Percentiles rank a stretch among this genome's conserved stretches.
Evolutionary conservation across 2,888 invertebrate species (phyloP).

Genomic region (Drepana falcataria): DNA sequence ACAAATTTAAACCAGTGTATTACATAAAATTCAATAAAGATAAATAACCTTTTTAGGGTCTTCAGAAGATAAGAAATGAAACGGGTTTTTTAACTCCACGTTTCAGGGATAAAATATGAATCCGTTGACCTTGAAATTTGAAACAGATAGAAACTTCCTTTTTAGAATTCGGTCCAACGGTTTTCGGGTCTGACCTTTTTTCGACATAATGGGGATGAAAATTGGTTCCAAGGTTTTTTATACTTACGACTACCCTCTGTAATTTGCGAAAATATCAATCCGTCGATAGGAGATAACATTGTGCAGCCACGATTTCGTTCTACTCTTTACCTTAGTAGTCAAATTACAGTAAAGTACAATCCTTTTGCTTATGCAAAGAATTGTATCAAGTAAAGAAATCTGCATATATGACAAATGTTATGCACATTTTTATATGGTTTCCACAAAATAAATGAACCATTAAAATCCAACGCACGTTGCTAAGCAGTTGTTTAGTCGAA

Average conservation of each 20-base stretch:
- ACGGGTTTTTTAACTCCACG: constrained; percentile 1
- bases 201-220: constrained; percentile 28
- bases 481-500: constrained; percentile 23
- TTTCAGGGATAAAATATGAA: constrained; percentile 22
- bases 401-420: no score
- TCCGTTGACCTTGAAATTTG: constrained; percentile 29
- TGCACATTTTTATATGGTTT: not conserved
- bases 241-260: constrained; percentile 3
- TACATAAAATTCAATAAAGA: not conserved
- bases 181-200: constrained; percentile 28
- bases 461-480: not conserved
- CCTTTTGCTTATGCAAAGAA: no score
- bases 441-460: not conserved
- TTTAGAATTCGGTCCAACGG: constrained; percentile 8
- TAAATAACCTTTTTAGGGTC: not conserved
- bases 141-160: constrained; percentile 29
- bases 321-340: no score
- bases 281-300: constrained; percentile 6
- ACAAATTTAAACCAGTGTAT: not conserved
- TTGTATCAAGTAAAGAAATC: no score
- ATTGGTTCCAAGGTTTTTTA: constrained; percentile 20
- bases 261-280: constrained; percentile 22
- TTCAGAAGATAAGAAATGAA: constrained; percentile 1
- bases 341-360: no score
- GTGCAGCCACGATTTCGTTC: not conserved